Percentiles rank a stretch among this genome's conserved stretches.
phyloP scores from a whole-genome alignment of 2,113 vertebrate genomes.

The Tiliqua scincoides region DNA sequence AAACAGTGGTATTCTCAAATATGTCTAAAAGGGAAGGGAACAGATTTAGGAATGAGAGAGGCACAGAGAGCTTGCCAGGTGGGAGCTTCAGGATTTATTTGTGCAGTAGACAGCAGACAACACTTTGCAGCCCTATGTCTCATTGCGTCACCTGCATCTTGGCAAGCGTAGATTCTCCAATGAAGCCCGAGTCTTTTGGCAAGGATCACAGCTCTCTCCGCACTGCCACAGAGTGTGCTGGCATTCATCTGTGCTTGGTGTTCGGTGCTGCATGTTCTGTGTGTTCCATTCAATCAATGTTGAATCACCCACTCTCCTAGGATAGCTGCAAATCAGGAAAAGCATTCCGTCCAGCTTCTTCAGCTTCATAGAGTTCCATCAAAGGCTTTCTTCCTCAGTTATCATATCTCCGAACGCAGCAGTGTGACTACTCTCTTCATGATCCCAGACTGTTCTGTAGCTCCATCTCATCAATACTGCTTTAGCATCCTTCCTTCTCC shows the following conservation, averaged over 20 bases:
- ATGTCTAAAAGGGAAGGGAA: neutral
- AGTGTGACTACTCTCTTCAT: neutral
- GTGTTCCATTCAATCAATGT: neutral
- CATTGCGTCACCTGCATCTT: neutral
- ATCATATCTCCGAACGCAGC: neutral
- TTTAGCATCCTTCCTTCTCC: neutral
- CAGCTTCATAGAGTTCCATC: neutral
- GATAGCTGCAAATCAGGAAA: neutral
- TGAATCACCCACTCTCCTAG: neutral
- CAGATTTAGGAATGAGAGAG: neutral
- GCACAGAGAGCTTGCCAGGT: fast-evolving
- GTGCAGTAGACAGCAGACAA: neutral
- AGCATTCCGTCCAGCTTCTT: neutral
- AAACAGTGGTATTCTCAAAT: neutral
- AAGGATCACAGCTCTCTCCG: fast-evolving
- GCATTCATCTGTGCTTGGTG: neutral
- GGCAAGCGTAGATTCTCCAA: fast-evolving
- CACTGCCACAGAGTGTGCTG: fast-evolving
- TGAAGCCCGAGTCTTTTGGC: neutral
- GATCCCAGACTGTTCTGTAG: neutral
- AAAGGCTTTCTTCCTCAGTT: neutral
- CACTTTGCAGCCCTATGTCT: neutral
- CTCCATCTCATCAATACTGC: neutral
- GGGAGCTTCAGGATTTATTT: neutral
- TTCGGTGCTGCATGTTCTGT: neutral